Conservation (phyloP, 2,113 vertebrate genomes). For the Melanocharis versteri region DNA sequence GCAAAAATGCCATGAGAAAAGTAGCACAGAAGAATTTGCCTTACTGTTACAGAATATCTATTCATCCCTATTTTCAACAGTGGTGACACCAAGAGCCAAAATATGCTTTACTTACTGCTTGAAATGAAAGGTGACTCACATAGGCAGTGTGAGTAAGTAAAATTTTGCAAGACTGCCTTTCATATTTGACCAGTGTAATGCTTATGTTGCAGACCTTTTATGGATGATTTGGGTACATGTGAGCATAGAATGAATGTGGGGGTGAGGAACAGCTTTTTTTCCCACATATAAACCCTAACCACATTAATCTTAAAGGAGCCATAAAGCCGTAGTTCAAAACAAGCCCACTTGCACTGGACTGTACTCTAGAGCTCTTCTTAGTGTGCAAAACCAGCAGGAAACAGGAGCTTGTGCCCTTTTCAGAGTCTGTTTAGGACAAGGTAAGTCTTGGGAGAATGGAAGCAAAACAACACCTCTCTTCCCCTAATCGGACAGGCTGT, state of each 20-base stretch:
- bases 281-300: not conserved
- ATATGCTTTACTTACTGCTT: not conserved
- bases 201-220: slow-evolving; percentile 11
- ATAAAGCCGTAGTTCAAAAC: not conserved
- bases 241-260: not conserved
- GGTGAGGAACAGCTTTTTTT: not conserved
- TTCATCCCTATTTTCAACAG: not conserved
- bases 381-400: not conserved
- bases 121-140: slow-evolving; percentile 34
- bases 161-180: not conserved
- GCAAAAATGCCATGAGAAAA: not conserved
- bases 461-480: not conserved
- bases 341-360: not conserved
- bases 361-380: not conserved
- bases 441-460: not conserved
- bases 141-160: not conserved
- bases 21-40: not conserved
- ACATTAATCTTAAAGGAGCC: not conserved
- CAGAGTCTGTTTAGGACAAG: not conserved
- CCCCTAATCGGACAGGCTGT: not conserved
- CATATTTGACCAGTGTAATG: not conserved
- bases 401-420: not conserved
- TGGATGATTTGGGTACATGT: not conserved
- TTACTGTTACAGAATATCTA: not conserved
- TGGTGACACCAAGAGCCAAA: not conserved